Base-by-base conservation (phyloP, 2,888 invertebrate genomes). In the Drosophila greeni region DNA sequence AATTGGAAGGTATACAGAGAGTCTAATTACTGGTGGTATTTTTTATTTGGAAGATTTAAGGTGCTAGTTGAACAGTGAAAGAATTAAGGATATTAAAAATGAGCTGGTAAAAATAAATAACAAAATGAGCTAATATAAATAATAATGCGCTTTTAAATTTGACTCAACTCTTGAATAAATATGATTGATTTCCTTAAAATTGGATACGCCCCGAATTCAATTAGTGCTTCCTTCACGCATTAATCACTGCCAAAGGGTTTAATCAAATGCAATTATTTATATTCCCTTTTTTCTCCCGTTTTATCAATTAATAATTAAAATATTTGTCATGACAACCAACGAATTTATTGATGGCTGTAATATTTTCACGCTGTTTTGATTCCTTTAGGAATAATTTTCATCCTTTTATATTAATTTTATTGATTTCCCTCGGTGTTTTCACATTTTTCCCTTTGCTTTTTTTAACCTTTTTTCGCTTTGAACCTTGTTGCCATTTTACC, bases 351-450 rank as follows among this genome's bases (percentile, higher is more conserved):
- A 51, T 14, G 18, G 8, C 39, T 14, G 9, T 12, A 24, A 8
- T n/a, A 14, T 29, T 26, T 52, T 36, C 9, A 36, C 12, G 11
- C 20, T 26, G 2, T n/a, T 26, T 34, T 26, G 8, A 12, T 24
- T 33, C 29, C 29, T 12, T 4, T 29, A 29, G 14, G 45, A 18
- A 29, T 8, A 3, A 3, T 20, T 3, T 47, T 14, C 20, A 31
- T 14, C 2, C 20, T 5, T 47, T 47, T 31, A 45, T 31, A 40
- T 23, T 49, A 11, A 49, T 26, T 49, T 34, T 14, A 14, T 33
- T 31, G 31, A 53, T 47, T 53, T 53, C 23, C 53, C 53, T 12
- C 23, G 31, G 47, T 33, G 5, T 16, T 42, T 42, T 11, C n/a
- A n/a, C n/a, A n/a, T n/a, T n/a, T n/a, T n/a, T n/a, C n/a, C n/a